Percentiles rank a stretch among this genome's conserved stretches.
These are phyloP conservation scores for Sisor rabdophorus DNA, from an alignment of 2,113 vertebrate genomes.

Conservation along the genomic window DNA sequence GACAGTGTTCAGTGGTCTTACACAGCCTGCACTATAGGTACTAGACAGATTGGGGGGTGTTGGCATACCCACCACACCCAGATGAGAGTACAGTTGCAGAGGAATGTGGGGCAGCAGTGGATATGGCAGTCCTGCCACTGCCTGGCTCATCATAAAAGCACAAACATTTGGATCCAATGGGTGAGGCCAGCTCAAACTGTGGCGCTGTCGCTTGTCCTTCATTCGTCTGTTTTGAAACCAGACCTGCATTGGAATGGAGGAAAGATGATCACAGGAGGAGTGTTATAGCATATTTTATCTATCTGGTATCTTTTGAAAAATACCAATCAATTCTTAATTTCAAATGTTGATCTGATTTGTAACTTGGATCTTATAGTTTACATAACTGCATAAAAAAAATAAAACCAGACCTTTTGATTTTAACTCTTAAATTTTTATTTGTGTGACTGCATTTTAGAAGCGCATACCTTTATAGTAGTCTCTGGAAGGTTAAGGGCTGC, in stretches of 20 bases:
- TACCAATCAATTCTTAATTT: neutral
- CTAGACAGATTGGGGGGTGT: conserved; percentile 49
- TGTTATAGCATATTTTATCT: neutral
- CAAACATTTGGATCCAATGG: conserved; percentile 60
- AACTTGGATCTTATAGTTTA: neutral
- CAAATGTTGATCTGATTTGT: neutral
- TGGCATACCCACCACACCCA: conserved; percentile 49
- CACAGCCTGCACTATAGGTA: conserved; percentile 29
- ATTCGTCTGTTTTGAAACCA: conserved; percentile 72
- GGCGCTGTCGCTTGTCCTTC: conserved; percentile 70
- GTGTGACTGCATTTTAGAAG: neutral
- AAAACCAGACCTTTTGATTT: neutral
- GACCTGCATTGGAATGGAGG: conserved; percentile 34
- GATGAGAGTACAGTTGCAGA: conserved; percentile 59
- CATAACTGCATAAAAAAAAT: neutral
- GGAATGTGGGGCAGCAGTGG: conserved; percentile 56
- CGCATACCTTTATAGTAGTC: conserved; percentile 62
- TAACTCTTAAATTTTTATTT: neutral
- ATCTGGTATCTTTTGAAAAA: neutral
- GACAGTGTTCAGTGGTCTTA: conserved; percentile 55
- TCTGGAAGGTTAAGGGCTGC: conserved; percentile 61
- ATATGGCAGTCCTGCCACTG: conserved; percentile 51
- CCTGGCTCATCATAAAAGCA: conserved; percentile 61
- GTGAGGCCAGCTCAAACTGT: conserved; percentile 60
- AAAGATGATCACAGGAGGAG: conserved; percentile 1